A percentile compares a stretch with the other conserved stretches of the same genome.
Evolutionary conservation across 2,888 invertebrate species (phyloP).

Genomic region (Heliconius aoede): DNA sequence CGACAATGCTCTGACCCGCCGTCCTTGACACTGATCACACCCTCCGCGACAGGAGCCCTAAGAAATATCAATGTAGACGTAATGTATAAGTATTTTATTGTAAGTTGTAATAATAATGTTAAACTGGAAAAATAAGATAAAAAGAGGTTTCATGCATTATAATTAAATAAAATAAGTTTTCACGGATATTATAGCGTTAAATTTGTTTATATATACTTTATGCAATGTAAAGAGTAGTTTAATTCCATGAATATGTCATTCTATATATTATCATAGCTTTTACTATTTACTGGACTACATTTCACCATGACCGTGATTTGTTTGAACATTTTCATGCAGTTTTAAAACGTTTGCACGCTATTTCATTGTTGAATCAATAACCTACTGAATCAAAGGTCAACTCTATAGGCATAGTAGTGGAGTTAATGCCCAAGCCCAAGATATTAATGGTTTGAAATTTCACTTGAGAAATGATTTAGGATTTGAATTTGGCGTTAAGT

Average conservation of each 20-base stretch:
- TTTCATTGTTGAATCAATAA: constrained; percentile 5
- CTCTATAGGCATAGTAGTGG: background rate
- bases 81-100: background rate
- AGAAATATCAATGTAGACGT: background rate
- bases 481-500: background rate
- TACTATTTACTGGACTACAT: background rate
- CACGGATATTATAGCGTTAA: too few relatives aligned
- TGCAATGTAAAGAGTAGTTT: background rate
- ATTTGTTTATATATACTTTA: too few relatives aligned
- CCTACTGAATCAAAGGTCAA: constrained; percentile 4
- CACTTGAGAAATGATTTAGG: background rate
- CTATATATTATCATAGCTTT: background rate
- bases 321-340: constrained; percentile 13
- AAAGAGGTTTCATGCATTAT: too few relatives aligned
- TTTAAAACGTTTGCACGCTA: constrained; percentile 11
- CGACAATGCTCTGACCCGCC: constrained; percentile 17
- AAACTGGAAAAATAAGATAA: too few relatives aligned
- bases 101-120: background rate
- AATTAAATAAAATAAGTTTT: too few relatives aligned
- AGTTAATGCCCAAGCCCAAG: background rate
- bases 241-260: background rate
- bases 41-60: constrained; percentile 10
- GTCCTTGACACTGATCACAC: constrained; percentile 39
- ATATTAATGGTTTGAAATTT: background rate
- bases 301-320: constrained; percentile 16